Conservation (phyloP, 2,888 invertebrate genomes). For the Clitarchus hookeri region DNA sequence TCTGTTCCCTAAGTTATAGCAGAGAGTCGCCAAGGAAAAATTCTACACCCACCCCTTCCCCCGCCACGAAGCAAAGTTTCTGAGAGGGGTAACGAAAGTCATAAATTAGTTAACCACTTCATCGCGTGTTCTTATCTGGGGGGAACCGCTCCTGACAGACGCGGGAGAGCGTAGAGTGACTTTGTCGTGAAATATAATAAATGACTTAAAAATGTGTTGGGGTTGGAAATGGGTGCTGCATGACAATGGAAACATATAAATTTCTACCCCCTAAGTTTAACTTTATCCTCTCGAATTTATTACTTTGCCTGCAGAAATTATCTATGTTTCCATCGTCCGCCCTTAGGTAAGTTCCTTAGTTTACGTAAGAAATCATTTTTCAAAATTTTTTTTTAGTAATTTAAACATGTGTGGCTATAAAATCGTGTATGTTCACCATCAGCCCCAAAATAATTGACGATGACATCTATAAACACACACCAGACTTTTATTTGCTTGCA, state of each 20-base stretch:
- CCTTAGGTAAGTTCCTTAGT: neutral
- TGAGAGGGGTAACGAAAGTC: neutral
- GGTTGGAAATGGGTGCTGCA: neutral
- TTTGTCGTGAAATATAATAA: neutral
- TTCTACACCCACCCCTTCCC: neutral
- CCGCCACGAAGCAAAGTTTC: neutral
- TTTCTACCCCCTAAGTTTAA: neutral
- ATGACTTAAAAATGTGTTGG: neutral
- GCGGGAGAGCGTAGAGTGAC: neutral
- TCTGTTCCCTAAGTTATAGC: conserved; percentile 3
- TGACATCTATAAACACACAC: no score
- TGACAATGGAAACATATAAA: neutral
- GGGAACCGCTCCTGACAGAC: neutral
- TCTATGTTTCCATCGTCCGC: neutral
- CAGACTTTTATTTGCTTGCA: no score
- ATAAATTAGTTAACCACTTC: conserved; percentile 14
- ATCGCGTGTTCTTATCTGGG: conserved; percentile 1
- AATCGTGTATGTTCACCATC: no score
- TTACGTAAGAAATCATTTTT: neutral
- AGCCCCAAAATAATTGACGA: no score
- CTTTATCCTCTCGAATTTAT: neutral
- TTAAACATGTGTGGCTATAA: no score
- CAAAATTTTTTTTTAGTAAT: neutral
- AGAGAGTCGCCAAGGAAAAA: neutral
- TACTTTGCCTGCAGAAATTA: neutral